Base-by-base conservation (phyloP, 2,797 vertebrate species). In the Tragopan temminckii region DNA sequence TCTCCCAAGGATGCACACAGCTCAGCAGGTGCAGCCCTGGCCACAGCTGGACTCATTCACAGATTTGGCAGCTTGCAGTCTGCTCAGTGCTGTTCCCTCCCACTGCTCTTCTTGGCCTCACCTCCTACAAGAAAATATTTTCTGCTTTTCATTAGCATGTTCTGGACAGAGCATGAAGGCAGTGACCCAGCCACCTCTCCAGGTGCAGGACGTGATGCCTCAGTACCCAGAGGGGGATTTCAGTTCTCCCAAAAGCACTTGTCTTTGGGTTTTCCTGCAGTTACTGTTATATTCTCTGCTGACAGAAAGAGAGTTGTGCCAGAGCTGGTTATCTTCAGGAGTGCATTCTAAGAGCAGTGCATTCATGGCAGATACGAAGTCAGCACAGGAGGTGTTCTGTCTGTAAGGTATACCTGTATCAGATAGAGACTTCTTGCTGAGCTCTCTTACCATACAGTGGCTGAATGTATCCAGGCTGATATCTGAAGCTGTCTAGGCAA, bases 21-120 rank as follows among this genome's bases (percentile, higher is more conserved):
- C 88, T 95, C 63, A 82, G 95, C 95, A 82, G 85, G 92, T 94
- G 89, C 77, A 36, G 64, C 64, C 88, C 31, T 80, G 64, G 69
- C 86, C 84, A 17, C 69, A 19, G 85, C 86, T 58, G 88, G 84
- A 86, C 90, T 92, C 40, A 4, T 61, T 94, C 87, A 31, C 85
- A 75, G 91, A 53, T 69, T 48, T 27, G 16, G 78, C 75, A 27
- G 31, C 64, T 81, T 13, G 85, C 63, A 72, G 40, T 58, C 76
- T n/a, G 64, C 80, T 76, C 7, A 8, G 43, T 21, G 2, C 33
- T 93, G 93, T 92, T 61, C 7, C 48, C 33, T 89, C 50, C 69
- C 4, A 13, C 69, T 70, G 70, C 53, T 87, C 40, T 27, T 63
- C 43, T 33, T 4, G 0, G 38, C 27, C 17, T 69, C 62, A 53